Evolutionary conservation across 2,797 vertebrate genomes (phyloP).

Genomic region (Poeciliopsis presidionis): DNA sequence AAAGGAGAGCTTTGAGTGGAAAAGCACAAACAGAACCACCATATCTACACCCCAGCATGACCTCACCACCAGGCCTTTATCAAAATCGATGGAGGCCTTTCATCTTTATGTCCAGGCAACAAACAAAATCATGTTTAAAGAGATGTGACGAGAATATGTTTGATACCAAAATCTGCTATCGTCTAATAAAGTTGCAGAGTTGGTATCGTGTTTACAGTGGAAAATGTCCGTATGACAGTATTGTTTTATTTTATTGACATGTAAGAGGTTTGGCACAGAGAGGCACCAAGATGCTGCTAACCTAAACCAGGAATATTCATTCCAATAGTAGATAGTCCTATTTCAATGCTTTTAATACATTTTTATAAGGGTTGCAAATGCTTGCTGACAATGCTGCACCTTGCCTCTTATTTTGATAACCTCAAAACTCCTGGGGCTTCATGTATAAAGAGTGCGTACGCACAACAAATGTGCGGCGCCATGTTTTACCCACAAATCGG

Average conservation of each 20-base stretch:
- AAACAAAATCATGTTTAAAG: conserved; percentile 12
- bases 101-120: conserved; percentile 42
- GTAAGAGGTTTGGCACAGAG: not conserved
- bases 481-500: too few species aligned
- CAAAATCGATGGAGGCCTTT: conserved; percentile 57
- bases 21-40: conserved; percentile 42
- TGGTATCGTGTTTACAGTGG: not conserved
- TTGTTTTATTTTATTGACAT: not conserved
- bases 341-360: not conserved
- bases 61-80: conserved; percentile 27
- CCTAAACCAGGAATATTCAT: not conserved
- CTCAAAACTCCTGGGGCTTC: not conserved
- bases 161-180: not conserved
- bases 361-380: not conserved
- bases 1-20: conserved; percentile 54
- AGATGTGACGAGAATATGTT: too few species aligned
- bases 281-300: not conserved
- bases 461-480: too few species aligned
- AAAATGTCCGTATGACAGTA: not conserved
- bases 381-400: not conserved
- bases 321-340: not conserved
- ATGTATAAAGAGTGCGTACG: too few species aligned
- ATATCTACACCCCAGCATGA: conserved; percentile 53
- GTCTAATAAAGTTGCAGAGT: not conserved
- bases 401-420: not conserved